Conservation (phyloP, 1,140 invertebrate species). For the Prorops nasuta region DNA sequence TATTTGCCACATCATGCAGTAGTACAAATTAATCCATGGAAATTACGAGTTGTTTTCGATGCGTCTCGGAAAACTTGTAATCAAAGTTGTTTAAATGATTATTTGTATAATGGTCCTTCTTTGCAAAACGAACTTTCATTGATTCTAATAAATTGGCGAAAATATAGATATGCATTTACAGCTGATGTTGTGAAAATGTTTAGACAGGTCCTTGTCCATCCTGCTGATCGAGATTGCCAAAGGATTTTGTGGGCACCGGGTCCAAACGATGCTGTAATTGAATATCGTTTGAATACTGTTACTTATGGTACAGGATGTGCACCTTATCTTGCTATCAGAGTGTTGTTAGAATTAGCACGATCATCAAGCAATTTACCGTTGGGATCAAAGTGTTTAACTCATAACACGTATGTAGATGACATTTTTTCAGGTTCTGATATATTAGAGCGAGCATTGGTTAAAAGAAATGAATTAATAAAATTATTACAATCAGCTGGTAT, state of each 20-base stretch:
- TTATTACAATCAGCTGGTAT: constrained; percentile 13
- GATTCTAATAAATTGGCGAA: not conserved
- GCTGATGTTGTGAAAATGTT: constrained; percentile 3
- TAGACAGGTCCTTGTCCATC: not conserved
- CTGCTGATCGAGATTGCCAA: not conserved
- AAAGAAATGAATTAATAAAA: not conserved
- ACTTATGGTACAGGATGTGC: constrained; percentile 39
- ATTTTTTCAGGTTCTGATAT: not conserved
- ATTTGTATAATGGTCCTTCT: not conserved
- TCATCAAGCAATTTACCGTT: constrained; percentile 12
- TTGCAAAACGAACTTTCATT: not conserved
- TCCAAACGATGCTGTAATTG: not conserved
- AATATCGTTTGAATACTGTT: constrained; percentile 34
- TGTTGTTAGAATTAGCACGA: constrained; percentile 19
- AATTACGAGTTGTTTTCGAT: not conserved
- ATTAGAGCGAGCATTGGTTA: not conserved
- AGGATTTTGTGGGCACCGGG: constrained; percentile 3
- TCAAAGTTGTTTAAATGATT: not conserved
- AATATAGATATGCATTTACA: not conserved
- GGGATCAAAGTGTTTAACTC: not conserved
- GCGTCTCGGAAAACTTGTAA: not conserved
- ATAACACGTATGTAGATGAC: not conserved
- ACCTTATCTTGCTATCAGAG: constrained; percentile 29
- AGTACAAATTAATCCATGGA: not conserved
- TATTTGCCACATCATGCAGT: constrained; percentile 27